phyloP scores from a whole-genome alignment of 64 coral and sea anemone species.

The Stichodactyla mertensii region DNA sequence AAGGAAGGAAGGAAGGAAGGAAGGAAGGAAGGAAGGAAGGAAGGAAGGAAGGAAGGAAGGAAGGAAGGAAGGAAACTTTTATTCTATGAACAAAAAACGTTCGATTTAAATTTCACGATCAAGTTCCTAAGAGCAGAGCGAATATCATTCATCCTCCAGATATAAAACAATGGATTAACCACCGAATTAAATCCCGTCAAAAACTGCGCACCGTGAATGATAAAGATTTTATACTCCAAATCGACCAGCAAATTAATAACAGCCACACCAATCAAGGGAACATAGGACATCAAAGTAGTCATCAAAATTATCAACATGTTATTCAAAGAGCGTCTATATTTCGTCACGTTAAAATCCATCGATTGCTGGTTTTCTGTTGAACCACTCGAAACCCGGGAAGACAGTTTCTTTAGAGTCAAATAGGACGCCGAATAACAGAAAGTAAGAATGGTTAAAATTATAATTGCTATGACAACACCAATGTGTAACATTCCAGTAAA shows the following conservation, averaged over 20 bases:
- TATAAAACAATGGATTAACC: not conserved
- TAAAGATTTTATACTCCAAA: not conserved
- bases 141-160: constrained; percentile 1
- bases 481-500: not conserved
- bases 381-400: not conserved
- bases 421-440: not conserved
- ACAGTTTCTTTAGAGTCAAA: not conserved
- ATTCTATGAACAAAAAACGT: not conserved
- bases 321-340: constrained; percentile 4
- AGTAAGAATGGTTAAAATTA: not conserved
- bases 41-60: too few relatives aligned
- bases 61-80: too few relatives aligned
- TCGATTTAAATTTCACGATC: not conserved
- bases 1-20: too few relatives aligned
- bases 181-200: not conserved
- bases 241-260: not conserved
- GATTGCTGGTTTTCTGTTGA: not conserved
- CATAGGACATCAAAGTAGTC: not conserved
- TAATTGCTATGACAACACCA: not conserved
- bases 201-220: not conserved
- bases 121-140: not conserved
- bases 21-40: too few relatives aligned
- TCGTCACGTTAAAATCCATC: not conserved
- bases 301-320: not conserved
- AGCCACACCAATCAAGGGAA: not conserved